These are phyloP conservation scores for Cranoglanis bouderius DNA, from an alignment of 2,113 vertebrate species.

Conservation along the genomic window DNA sequence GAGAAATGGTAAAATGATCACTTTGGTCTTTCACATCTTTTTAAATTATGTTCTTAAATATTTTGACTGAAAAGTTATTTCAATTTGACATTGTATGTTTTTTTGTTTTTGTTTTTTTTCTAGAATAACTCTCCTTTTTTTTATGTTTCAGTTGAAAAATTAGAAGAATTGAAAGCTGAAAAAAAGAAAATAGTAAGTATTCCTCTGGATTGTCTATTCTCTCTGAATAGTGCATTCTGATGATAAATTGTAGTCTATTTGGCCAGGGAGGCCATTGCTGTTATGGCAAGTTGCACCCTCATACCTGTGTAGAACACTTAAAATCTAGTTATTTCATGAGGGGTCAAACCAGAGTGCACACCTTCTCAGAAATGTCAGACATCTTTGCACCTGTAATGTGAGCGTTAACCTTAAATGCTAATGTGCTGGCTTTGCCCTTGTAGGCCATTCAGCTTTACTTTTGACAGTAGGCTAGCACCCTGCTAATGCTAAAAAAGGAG, in stretches of 20 bases:
- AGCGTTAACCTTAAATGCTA: constrained; percentile 46
- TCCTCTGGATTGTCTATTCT: background rate
- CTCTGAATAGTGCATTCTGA: background rate
- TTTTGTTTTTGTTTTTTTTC: no score
- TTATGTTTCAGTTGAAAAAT: constrained; percentile 84
- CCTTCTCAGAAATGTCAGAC: constrained; percentile 31
- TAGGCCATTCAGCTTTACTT: constrained; percentile 28
- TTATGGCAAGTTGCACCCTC: background rate
- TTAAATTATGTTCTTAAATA: background rate
- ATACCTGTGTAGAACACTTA: constrained; percentile 42
- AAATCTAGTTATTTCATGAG: constrained; percentile 46
- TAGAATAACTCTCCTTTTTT: background rate
- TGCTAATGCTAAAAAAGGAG: constrained; percentile 29
- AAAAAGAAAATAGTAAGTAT: constrained; percentile 97
- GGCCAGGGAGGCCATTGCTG: background rate
- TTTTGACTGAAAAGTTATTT: background rate
- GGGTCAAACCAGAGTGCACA: constrained; percentile 44
- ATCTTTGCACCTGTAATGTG: constrained; percentile 44
- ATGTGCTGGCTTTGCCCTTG: constrained; percentile 44
- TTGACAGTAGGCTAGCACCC: constrained; percentile 22
- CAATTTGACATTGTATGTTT: background rate
- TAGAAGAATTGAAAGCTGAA: constrained; percentile 89
- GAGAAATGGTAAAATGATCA: constrained; percentile 83
- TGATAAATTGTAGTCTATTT: constrained; percentile 33
- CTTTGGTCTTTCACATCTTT: background rate